phyloP scores from a whole-genome alignment of 2,113 vertebrate genomes.

The Sus scrofa region DNA sequence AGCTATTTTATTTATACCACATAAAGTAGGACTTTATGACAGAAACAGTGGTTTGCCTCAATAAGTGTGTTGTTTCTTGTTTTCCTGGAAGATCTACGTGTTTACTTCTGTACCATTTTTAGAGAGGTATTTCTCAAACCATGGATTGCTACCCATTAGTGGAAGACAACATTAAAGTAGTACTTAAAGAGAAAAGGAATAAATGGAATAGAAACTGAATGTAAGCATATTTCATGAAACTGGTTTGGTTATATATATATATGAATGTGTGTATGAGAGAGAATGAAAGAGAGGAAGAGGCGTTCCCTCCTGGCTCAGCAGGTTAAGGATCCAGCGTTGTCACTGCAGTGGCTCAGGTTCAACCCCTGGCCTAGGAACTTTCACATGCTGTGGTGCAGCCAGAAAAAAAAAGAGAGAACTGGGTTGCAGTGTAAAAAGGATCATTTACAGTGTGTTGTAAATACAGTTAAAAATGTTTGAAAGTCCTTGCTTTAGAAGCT shows the following conservation, averaged over 20 bases:
- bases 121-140: slow-evolving; percentile 38
- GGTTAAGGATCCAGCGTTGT: no score
- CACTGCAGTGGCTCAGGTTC: no score
- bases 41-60: background rate
- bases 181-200: background rate
- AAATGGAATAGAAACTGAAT: background rate
- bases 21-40: background rate
- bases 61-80: background rate
- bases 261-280: background rate
- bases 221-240: background rate
- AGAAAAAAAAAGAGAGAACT: background rate
- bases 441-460: background rate
- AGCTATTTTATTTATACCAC: background rate
- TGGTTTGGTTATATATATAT: background rate
- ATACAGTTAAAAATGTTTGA: background rate
- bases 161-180: slow-evolving; percentile 1
- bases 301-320: no score
- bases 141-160: background rate
- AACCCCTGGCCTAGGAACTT: no score
- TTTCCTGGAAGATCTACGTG: background rate
- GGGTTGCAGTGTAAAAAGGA: background rate
- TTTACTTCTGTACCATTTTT: slow-evolving; percentile 29
- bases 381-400: no score
- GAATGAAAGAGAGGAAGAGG: background rate
- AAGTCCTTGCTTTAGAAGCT: slow-evolving; percentile 1